These are phyloP conservation scores for Helarctos malayanus DNA, from an alignment of 2,797 vertebrate species.

Conservation along the genomic window DNA sequence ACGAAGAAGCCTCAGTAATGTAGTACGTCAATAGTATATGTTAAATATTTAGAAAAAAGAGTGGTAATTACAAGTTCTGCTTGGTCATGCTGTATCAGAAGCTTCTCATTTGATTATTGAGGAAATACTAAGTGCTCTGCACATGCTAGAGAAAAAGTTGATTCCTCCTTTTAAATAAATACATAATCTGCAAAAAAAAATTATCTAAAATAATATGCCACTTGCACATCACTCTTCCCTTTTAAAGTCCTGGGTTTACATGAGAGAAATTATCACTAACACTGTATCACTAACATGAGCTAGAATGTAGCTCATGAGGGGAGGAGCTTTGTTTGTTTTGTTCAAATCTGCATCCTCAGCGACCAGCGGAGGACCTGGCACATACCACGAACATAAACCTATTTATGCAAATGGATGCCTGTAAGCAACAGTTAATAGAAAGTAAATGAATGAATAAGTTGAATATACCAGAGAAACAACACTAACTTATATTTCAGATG, in stretches of 20 bases:
- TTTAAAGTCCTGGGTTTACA: not conserved
- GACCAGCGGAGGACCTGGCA: not conserved
- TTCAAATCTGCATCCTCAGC: not conserved
- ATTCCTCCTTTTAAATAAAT: not conserved
- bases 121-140: not conserved
- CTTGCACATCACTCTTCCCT: not conserved
- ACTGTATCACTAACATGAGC: not conserved
- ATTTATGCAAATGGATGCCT: not conserved
- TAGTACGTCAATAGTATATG: not conserved
- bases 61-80: not conserved
- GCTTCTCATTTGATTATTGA: constrained; percentile 12
- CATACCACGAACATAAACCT: not conserved
- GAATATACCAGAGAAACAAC: not conserved
- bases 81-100: not conserved
- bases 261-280: not conserved
- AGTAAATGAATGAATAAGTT: not conserved
- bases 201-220: not conserved
- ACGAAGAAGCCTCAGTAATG: not conserved
- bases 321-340: not conserved
- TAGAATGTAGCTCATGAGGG: not conserved
- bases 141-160: not conserved
- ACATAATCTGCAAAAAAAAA: no score
- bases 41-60: constrained; percentile 41
- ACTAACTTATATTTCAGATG: not conserved
- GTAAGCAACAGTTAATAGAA: not conserved